Evolutionary conservation across 2,797 vertebrate genomes (phyloP), one percentile per base, ranked within the genome.

Genomic region (Leuciscus waleckii): DNA sequence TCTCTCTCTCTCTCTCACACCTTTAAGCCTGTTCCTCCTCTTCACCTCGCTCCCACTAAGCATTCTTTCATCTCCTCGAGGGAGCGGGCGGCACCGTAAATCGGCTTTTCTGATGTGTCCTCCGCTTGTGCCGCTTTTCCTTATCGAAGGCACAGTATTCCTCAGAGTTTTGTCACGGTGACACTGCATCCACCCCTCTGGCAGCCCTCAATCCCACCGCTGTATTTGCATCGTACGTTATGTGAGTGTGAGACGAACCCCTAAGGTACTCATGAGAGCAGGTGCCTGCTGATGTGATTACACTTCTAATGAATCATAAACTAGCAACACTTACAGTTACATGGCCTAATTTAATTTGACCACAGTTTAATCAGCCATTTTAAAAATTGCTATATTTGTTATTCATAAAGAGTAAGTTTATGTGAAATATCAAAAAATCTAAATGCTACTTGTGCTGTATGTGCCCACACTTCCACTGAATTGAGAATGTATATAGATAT

Each of bases 71-170:
- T 77, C 46, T 76, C 17, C 7, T 41, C 4, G 6, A 39, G 67
- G 49, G n/a, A 81, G 80, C 16, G 3, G 35, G 67, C 17, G 35
- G 67, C 67, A 70, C 35, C 0, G 23, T 71, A 67, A 54, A 77
- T 67, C 81, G 23, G 32, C 21, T 82, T 73, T 82, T 73, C 68
- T 61, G 37, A 74, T 73, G 26, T 35, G 41, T 83, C 81, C 41
- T n/a, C 19, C 1, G 2, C 69, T 63, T 65, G 41, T n/a, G 21
- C 41, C 2, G 7, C 37, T 73, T 82, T 37, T 39, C 4, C 29
- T 65, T 37, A 83, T 83, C 29, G 19, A 49, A n/a, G 29, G 14
- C 43, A 13, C 71, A 73, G 54, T 43, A 58, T 32, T 73, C 13
- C 23, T 82, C 51, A 21, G 35, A 58, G 37, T 71, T 14, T 41